phyloP scores from a whole-genome alignment of 2,113 vertebrate species.

The Neofelis nebulosa region DNA sequence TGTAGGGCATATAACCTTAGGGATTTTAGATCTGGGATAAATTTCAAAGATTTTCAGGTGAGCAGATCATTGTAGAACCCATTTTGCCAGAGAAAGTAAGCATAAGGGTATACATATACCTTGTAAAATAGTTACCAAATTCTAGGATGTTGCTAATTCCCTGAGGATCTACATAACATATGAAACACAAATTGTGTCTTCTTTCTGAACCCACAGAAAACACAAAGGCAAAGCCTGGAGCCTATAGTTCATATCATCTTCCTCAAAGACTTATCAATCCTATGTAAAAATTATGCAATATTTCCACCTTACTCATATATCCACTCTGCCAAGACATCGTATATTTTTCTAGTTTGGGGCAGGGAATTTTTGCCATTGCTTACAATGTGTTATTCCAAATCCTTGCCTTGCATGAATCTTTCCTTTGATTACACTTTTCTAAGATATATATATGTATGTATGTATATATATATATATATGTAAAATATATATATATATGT shows the following conservation, averaged over 20 bases:
- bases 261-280: neutral
- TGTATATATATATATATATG: no score
- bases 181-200: neutral
- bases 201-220: neutral
- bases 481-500: no score
- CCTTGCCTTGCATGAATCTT: neutral
- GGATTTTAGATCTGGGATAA: neutral
- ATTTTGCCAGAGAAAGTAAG: neutral
- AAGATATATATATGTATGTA: neutral
- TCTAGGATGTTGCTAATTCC: neutral
- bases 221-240: neutral
- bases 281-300: neutral
- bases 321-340: neutral
- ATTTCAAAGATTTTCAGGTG: neutral
- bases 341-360: neutral
- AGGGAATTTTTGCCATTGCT: neutral
- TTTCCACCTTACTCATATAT: neutral
- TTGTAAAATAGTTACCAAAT: neutral
- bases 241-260: neutral
- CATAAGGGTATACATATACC: neutral
- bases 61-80: neutral
- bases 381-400: neutral
- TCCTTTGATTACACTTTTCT: neutral
- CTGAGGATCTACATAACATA: neutral
- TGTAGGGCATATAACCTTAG: no score